Percentiles rank a stretch among this genome's conserved stretches.
phyloP scores from a whole-genome alignment of 1,140 invertebrate species.

The Leptinotarsa defecta region DNA sequence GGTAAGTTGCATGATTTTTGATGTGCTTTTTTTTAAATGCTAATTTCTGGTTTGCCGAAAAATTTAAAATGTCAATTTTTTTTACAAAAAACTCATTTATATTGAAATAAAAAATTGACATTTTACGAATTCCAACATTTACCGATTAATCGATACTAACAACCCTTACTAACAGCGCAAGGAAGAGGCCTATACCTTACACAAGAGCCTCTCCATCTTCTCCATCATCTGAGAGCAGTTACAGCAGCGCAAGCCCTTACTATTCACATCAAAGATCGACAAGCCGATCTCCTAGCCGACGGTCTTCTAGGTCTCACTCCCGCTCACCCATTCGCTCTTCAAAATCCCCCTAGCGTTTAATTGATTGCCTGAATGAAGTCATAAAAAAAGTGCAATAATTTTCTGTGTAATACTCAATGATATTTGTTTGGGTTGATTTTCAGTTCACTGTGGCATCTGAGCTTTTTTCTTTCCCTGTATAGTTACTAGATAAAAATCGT shows the following conservation, averaged over 20 bases:
- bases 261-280: slow-evolving; percentile 58
- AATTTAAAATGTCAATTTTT: neutral
- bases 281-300: slow-evolving; percentile 56
- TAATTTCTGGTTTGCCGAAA: neutral
- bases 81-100: neutral
- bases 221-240: slow-evolving; percentile 69
- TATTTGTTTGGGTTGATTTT: slow-evolving; percentile 1
- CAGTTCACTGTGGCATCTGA: too few species aligned
- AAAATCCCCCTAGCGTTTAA: slow-evolving; percentile 37
- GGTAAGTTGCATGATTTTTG: slow-evolving; percentile 16
- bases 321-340: slow-evolving; percentile 31
- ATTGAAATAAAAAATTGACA: slow-evolving; percentile 4
- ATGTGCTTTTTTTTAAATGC: neutral
- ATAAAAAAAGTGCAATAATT: slow-evolving; percentile 34
- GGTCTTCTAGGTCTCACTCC: slow-evolving; percentile 38
- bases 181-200: slow-evolving; percentile 88
- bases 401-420: slow-evolving; percentile 8
- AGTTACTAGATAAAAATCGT: neutral
- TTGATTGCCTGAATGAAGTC: slow-evolving; percentile 23
- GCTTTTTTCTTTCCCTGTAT: too few species aligned
- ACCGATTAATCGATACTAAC: slow-evolving; percentile 50
- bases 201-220: slow-evolving; percentile 79
- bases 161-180: slow-evolving; percentile 66
- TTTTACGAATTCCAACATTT: slow-evolving; percentile 13
- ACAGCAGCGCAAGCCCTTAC: slow-evolving; percentile 65